These are phyloP conservation scores for Mesaphorura yosii DNA, from an alignment of 1,140 invertebrate species.

Conservation along the genomic window DNA sequence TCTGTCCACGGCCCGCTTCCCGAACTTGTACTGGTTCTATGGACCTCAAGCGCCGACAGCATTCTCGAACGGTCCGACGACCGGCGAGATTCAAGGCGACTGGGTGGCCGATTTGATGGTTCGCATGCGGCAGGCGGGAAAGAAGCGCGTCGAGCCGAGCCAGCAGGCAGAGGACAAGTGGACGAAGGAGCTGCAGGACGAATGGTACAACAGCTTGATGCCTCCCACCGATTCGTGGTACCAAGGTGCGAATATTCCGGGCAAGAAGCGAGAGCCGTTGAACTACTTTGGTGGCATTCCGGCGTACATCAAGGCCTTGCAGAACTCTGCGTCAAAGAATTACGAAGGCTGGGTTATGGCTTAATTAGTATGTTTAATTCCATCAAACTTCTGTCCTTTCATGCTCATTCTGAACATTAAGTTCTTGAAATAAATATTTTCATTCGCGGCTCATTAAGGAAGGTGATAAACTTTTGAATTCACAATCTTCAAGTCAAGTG, in stretches of 20 bases:
- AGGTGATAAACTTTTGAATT: too few relatives aligned
- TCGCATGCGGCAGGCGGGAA: neutral
- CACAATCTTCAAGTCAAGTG: too few relatives aligned
- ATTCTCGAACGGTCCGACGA: slow-evolving; percentile 8
- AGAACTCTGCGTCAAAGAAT: neutral
- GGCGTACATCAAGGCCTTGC: neutral
- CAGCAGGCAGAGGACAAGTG: neutral
- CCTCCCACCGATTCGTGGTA: slow-evolving; percentile 5
- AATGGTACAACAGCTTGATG: neutral
- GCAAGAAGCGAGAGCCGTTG: slow-evolving; percentile 2
- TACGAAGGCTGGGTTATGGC: neutral
- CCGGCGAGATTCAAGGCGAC: neutral
- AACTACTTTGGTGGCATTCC: slow-evolving; percentile 4
- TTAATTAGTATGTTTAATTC: neutral
- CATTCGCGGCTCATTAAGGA: too few relatives aligned
- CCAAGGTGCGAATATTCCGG: slow-evolving; percentile 8
- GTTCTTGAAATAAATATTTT: too few relatives aligned
- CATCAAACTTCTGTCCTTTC: too few relatives aligned
- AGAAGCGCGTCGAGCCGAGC: neutral
- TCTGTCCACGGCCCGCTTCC: neutral
- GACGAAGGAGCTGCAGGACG: neutral
- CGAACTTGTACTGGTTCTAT: slow-evolving; percentile 7
- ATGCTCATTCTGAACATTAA: too few relatives aligned
- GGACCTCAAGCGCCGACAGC: slow-evolving; percentile 11
- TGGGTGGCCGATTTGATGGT: neutral